Evolutionary conservation across 1,140 invertebrate genomes (phyloP).

Genomic region (Stratiolaelaps scimitus): DNA sequence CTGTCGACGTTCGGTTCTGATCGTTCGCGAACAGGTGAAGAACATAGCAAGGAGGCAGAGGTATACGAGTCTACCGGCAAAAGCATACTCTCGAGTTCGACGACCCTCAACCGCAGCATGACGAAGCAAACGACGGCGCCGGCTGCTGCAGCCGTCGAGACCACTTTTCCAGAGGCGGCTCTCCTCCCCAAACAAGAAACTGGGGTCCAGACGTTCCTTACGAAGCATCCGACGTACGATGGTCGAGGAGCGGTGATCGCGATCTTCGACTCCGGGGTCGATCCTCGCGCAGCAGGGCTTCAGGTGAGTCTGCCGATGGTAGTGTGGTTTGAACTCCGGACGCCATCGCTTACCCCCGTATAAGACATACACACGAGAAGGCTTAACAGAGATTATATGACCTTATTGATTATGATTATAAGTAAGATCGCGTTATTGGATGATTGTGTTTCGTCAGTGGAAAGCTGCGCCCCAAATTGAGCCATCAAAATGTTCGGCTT

Average conservation of each 20-base stretch:
- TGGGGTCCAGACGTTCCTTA: slow-evolving; percentile 68
- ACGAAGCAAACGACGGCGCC: slow-evolving; percentile 4
- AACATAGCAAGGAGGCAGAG: too few species aligned
- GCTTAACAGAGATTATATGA: background rate
- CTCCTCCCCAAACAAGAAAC: slow-evolving; percentile 92
- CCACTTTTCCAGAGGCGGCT: slow-evolving; percentile 62
- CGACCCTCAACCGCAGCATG: too few species aligned
- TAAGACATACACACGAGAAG: too few species aligned
- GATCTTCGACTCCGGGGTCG: slow-evolving; percentile 92
- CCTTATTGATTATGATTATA: too few species aligned
- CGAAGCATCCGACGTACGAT: slow-evolving; percentile 83
- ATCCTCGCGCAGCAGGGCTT: slow-evolving; percentile 82
- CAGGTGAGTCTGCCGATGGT: slow-evolving; percentile 61
- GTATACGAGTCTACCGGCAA: too few species aligned
- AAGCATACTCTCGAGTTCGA: too few species aligned
- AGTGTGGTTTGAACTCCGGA: slow-evolving; percentile 29
- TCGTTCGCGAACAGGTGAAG: too few species aligned
- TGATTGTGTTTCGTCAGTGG: too few species aligned
- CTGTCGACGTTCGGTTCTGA: too few species aligned
- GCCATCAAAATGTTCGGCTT: too few species aligned
- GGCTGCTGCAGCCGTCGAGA: background rate
- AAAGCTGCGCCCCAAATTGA: too few species aligned
- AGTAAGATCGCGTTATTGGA: too few species aligned
- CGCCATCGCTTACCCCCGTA: background rate
- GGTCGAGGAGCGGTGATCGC: slow-evolving; percentile 80